Evolutionary conservation across 2,113 vertebrate genomes (phyloP).

Genomic region (Origma solitaria): DNA sequence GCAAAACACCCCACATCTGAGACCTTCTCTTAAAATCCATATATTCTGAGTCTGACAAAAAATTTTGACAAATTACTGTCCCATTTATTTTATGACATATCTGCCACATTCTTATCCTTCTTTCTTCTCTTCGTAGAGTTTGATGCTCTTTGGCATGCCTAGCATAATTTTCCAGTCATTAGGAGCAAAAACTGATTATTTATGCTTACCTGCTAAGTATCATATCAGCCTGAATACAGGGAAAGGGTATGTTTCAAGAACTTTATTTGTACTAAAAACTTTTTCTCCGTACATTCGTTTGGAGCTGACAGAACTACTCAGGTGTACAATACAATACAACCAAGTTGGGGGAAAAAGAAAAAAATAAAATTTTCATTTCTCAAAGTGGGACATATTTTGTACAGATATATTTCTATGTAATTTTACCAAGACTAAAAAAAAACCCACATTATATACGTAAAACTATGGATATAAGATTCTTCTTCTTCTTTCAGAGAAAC

Average conservation of each 20-base stretch:
- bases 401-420: not conserved
- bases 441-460: accelerated
- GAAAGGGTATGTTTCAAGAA: not conserved
- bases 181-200: not conserved
- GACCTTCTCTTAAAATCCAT: not conserved
- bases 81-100: not conserved
- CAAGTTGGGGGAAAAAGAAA: not conserved
- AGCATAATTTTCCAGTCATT: not conserved
- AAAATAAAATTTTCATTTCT: not conserved
- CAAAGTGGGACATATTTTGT: not conserved
- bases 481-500: not conserved
- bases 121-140: not conserved
- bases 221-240: not conserved
- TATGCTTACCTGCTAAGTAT: not conserved
- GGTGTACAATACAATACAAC: not conserved
- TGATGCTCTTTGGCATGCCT: not conserved
- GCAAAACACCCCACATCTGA: not conserved
- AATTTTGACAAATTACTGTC: not conserved
- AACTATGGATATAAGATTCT: not conserved
- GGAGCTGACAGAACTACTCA: not conserved
- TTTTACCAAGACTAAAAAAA: not conserved
- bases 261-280: not conserved
- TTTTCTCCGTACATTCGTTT: not conserved
- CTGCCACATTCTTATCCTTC: not conserved
- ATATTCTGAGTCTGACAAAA: not conserved